Evolutionary conservation across 2,888 invertebrate species (phyloP), one percentile per base, ranked within the genome.

Genomic region (Parnassius smintheus): DNA sequence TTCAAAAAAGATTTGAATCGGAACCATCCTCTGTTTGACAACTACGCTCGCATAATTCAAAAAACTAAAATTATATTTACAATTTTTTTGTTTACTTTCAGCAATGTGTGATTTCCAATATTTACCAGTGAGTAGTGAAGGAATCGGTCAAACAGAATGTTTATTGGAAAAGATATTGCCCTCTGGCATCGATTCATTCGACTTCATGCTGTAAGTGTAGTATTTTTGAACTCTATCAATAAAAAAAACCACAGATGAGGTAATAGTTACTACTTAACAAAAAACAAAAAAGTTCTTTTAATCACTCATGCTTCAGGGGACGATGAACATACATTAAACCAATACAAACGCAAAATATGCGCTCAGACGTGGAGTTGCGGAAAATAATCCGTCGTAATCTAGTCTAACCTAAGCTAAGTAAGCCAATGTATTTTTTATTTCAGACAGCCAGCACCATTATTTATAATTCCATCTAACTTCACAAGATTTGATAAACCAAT

Each of bases 41-140:
- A 7, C 35, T 35, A 35, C 35, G 35, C 4, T 2, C 7, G 35
- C 35, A 35, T 35, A 35, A 7, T 35, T 35, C 4, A 35, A 35
- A 35, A 35, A 7, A 4, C 18, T 35, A 35, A 35, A 35, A 35
- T 35, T 35, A 7, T 50, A 9, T 59, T 46, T 50, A 50, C 9
- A 46, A 2, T 53, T 9, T 45, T 73, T 72, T 72, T 60, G 35
- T 35, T 35, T 35, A 49, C 13, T 88, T 92, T 45, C 81, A 97
- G 97, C 94, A 68, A 88, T 98, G 76, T 96, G 95, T 81, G 99
- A 99, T 85, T 99, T 97, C 83, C 98, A 99, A 85, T 99, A 95
- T 80, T 85, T 99, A 65, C 97, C 99, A 1, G 89, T 98, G 70
- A 83, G 84, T 50, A 82, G 86, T 67, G 81, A 92, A 67, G 76